These are phyloP conservation scores for Platycnemis pennipes DNA, from an alignment of 2,888 invertebrate genomes.

Conservation along the genomic window DNA sequence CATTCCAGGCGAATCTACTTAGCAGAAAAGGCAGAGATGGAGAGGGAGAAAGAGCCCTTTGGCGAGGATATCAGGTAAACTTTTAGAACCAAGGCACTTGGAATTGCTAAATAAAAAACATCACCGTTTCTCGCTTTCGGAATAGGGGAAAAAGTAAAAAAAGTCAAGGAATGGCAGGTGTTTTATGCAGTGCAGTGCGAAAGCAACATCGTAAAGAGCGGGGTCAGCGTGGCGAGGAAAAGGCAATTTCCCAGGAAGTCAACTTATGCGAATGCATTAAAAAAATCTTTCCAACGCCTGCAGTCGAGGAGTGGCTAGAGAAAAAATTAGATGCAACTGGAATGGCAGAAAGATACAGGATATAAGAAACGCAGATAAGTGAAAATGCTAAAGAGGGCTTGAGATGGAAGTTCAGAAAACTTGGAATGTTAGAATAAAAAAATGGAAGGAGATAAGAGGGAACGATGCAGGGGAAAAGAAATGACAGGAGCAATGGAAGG, in stretches of 20 bases:
- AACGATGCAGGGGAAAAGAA: not conserved
- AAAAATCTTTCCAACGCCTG: not conserved
- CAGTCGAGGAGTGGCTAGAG: not conserved
- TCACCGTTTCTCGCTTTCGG: not conserved
- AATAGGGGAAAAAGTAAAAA: not conserved
- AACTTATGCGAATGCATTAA: not conserved
- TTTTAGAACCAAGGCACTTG: not conserved
- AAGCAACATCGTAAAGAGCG: conserved; percentile 4
- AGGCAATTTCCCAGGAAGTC: not conserved
- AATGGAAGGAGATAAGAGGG: not conserved
- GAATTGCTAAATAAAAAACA: not conserved
- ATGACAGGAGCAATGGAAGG: too few relatives aligned
- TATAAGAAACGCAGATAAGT: not conserved
- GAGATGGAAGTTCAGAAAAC: not conserved
- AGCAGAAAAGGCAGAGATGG: not conserved
- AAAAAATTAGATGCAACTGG: not conserved
- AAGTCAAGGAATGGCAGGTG: not conserved
- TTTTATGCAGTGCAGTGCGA: not conserved
- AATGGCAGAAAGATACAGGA: not conserved
- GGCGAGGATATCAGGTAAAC: not conserved
- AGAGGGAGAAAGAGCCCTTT: not conserved
- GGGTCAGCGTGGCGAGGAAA: conserved; percentile 21
- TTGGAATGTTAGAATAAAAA: too few relatives aligned
- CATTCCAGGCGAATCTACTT: not conserved
- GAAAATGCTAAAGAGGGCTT: not conserved